Percentiles rank a stretch among this genome's conserved stretches.
Conservation (phyloP, 2,888 invertebrate species). For the Euplagia quadripunctaria region DNA sequence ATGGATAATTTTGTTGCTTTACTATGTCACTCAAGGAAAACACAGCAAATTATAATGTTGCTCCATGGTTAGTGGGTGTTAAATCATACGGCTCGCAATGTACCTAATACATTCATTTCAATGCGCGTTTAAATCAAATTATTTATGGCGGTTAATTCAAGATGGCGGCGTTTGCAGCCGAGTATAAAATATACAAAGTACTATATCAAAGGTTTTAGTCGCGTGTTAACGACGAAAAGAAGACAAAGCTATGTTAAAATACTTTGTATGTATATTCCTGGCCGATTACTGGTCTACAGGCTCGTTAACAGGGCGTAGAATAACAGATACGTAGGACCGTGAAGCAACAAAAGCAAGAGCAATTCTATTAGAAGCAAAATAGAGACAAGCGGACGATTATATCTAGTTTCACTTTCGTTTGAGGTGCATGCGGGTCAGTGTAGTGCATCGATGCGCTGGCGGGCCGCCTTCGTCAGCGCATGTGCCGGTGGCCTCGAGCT, state of each 20-base stretch:
- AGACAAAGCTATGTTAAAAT: conserved; percentile 12
- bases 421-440: conserved; percentile 70
- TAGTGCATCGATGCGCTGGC: conserved; percentile 64
- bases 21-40: conserved; percentile 49
- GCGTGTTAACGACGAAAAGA: conserved; percentile 14
- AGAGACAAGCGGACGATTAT: conserved; percentile 67
- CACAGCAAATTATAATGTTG: conserved; percentile 52
- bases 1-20: conserved; percentile 22
- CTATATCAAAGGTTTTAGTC: conserved; percentile 26
- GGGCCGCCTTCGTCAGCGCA: conserved; percentile 43
- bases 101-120: conserved; percentile 48
- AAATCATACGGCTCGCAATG: conserved; percentile 60
- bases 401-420: conserved; percentile 80
- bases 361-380: conserved; percentile 60
- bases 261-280: not conserved
- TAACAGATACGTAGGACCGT: conserved; percentile 39
- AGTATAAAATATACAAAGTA: conserved; percentile 39
- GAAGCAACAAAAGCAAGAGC: conserved; percentile 42
- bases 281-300: not conserved
- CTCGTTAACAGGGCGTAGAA: conserved; percentile 39
- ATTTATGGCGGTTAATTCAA: conserved; percentile 61
- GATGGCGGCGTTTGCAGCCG: conserved; percentile 43
- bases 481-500: conserved; percentile 47
- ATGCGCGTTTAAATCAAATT: conserved; percentile 63
- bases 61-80: conserved; percentile 59